phyloP scores from a whole-genome alignment of 2,888 invertebrate genomes.

The Cantharis lateralis region DNA sequence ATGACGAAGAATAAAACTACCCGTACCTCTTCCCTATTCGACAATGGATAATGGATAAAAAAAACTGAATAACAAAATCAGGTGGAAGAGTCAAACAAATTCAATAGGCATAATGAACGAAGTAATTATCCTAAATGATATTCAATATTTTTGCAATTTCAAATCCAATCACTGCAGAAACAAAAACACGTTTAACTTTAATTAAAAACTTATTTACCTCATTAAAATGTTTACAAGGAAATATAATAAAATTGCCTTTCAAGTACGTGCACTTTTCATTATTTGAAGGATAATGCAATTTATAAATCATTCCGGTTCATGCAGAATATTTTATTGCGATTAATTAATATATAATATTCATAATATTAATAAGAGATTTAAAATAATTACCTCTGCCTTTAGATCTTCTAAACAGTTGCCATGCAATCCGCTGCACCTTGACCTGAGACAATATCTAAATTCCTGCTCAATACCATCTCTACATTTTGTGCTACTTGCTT shows the following conservation, averaged over 20 bases:
- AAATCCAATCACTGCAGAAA: not conserved
- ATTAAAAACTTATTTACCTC: not conserved
- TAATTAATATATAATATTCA: not conserved
- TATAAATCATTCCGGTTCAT: not conserved
- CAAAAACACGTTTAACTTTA: not conserved
- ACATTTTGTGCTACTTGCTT: slow-evolving; percentile 34
- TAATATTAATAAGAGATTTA: not conserved
- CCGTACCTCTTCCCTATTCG: not conserved
- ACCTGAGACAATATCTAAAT: slow-evolving; percentile 49
- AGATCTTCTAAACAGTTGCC: slow-evolving; percentile 35
- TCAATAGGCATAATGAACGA: not conserved
- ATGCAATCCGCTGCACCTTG: slow-evolving; percentile 48
- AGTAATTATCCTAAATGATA: not conserved
- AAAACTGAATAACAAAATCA: too few species aligned
- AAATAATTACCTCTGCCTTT: slow-evolving; percentile 34
- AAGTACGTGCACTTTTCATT: not conserved
- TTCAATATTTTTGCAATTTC: not conserved
- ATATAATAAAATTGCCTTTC: not conserved
- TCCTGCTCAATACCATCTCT: slow-evolving; percentile 45
- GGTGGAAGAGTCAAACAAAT: too few species aligned
- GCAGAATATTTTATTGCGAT: not conserved
- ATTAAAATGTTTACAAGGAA: not conserved
- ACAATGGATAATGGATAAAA: too few species aligned
- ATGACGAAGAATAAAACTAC: not conserved
- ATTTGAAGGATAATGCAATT: not conserved